Evolutionary conservation across 2,888 invertebrate species (phyloP).

Genomic region (Seira ritae): DNA sequence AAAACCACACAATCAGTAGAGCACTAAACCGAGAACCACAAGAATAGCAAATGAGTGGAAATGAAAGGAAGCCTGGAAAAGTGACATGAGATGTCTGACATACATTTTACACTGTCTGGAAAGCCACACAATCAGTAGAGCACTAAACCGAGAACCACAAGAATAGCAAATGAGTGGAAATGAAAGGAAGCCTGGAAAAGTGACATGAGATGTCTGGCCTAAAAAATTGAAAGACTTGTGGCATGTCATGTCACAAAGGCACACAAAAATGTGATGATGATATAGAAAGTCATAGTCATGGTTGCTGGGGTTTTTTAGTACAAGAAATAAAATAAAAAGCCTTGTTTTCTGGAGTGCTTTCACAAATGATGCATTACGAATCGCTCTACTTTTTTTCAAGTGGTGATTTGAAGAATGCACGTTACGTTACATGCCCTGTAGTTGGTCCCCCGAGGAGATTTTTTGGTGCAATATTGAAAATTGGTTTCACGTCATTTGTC

Average conservation of each 20-base stretch:
- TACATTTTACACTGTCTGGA: too few species aligned
- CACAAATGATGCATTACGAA: neutral
- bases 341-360: neutral
- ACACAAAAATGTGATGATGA: neutral
- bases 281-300: too few species aligned
- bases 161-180: conserved; percentile 12
- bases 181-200: conserved; percentile 16
- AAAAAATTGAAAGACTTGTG: conserved; percentile 5
- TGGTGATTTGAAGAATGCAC: too few species aligned
- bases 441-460: too few species aligned
- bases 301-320: neutral
- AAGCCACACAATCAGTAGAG: too few species aligned
- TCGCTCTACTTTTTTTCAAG: too few species aligned
- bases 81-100: neutral
- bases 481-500: conserved; percentile 10
- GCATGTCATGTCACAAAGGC: conserved; percentile 4
- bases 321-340: neutral
- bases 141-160: neutral
- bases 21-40: neutral
- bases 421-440: too few species aligned
- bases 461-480: neutral
- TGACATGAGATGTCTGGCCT: neutral
- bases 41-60: conserved; percentile 12
- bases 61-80: conserved; percentile 16
- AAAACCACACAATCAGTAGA: too few species aligned